Evolutionary conservation across 1,140 invertebrate genomes (phyloP).

Genomic region (Drosophila arizonae): DNA sequence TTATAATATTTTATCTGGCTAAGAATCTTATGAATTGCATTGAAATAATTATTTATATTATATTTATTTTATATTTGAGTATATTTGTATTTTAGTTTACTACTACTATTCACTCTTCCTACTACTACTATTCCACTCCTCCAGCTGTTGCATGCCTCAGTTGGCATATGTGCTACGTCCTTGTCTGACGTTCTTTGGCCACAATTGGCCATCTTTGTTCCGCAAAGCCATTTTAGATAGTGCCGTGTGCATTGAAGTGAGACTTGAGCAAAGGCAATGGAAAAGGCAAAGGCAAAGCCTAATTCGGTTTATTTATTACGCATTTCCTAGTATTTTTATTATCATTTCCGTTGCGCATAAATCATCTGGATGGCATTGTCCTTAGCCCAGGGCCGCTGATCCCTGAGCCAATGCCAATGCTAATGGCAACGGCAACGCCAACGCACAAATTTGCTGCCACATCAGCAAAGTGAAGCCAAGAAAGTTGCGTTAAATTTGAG

Average conservation of each 20-base stretch:
- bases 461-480: slow-evolving; percentile 37
- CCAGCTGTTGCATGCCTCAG: slow-evolving; percentile 18
- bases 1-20: too few species aligned
- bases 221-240: slow-evolving; percentile 15
- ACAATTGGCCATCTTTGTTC: not conserved
- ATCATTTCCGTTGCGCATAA: slow-evolving; percentile 77
- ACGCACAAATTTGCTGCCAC: slow-evolving; percentile 51
- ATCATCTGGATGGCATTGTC: slow-evolving; percentile 59
- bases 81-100: too few species aligned
- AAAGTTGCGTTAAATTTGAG: slow-evolving; percentile 70
- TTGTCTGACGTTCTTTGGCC: too few species aligned
- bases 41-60: too few species aligned
- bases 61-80: too few species aligned
- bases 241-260: slow-evolving; percentile 51
- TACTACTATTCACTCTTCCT: too few species aligned
- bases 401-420: not conserved
- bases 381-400: slow-evolving; percentile 9
- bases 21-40: too few species aligned
- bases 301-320: slow-evolving; percentile 79
- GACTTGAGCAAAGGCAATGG: slow-evolving; percentile 39
- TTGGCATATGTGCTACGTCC: not conserved
- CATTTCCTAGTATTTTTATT: slow-evolving; percentile 79
- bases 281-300: slow-evolving; percentile 44
- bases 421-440: slow-evolving; percentile 8
- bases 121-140: not conserved